phyloP scores from a whole-genome alignment of 2,113 vertebrate species.

The Ictalurus furcatus region DNA sequence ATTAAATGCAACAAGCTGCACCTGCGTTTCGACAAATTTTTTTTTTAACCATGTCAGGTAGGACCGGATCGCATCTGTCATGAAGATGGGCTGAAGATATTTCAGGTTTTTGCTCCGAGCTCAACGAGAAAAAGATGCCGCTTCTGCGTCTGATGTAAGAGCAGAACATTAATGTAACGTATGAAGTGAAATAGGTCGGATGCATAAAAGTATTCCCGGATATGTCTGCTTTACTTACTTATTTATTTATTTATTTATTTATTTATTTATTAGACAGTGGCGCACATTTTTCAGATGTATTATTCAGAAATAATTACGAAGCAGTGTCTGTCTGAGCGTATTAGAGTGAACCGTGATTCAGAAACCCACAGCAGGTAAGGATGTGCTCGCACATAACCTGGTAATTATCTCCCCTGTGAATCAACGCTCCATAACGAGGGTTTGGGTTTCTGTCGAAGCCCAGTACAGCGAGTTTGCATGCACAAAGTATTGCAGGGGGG shows the following conservation, averaged over 20 bases:
- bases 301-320: neutral
- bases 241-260: too few species aligned
- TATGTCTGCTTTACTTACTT: neutral
- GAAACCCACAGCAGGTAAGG: conserved; percentile 17
- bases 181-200: neutral
- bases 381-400: neutral
- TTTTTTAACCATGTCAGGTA: neutral
- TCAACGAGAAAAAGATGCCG: neutral
- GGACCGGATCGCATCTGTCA: neutral
- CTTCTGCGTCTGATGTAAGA: neutral
- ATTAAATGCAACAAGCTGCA: conserved; percentile 24
- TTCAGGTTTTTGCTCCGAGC: neutral
- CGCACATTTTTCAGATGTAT: neutral
- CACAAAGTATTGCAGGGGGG: neutral
- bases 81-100: neutral
- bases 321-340: neutral
- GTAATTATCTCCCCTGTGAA: conserved; percentile 35
- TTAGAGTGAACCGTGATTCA: neutral
- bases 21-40: neutral
- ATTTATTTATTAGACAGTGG: neutral
- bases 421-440: neutral
- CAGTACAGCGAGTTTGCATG: neutral
- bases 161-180: neutral
- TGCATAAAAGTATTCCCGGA: neutral
- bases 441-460: neutral